These are phyloP conservation scores for Acrocephalus scirpaceus DNA, from an alignment of 2,797 vertebrate genomes.

Conservation along the genomic window DNA sequence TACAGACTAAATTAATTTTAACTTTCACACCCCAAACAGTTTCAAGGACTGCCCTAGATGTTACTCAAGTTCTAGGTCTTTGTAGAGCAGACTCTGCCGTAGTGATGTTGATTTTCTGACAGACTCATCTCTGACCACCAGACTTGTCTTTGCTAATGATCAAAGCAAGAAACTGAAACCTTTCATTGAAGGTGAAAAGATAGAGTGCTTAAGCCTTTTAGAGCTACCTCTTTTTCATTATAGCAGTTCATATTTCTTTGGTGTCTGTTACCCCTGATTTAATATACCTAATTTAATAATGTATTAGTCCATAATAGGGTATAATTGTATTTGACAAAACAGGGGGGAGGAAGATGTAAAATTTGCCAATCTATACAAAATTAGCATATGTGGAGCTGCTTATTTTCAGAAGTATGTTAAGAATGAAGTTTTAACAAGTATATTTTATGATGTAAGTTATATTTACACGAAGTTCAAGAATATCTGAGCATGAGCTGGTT, in stretches of 20 bases:
- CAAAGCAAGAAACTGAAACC: constrained; percentile 34
- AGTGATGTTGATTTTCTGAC: background rate
- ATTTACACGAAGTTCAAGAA: background rate
- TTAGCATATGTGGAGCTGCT: background rate
- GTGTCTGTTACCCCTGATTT: background rate
- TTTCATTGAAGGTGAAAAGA: background rate
- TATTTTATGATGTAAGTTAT: background rate
- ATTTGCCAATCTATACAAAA: constrained; percentile 10
- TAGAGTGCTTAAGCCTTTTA: background rate
- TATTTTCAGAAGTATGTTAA: constrained; percentile 41
- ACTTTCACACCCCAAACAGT: background rate
- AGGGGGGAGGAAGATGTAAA: constrained; percentile 17
- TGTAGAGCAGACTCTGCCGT: background rate
- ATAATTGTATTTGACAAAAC: constrained; percentile 44
- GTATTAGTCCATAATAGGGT: background rate
- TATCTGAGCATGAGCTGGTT: background rate
- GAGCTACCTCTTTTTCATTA: background rate
- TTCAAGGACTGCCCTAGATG: background rate
- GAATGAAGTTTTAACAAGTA: background rate
- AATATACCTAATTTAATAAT: constrained; percentile 32
- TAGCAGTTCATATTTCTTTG: background rate
- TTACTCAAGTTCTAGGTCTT: background rate
- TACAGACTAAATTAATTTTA: background rate
- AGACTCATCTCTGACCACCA: background rate
- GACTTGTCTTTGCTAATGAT: background rate